Conservation (phyloP, 2,113 vertebrate genomes). For the Alaudala cheleensis region DNA sequence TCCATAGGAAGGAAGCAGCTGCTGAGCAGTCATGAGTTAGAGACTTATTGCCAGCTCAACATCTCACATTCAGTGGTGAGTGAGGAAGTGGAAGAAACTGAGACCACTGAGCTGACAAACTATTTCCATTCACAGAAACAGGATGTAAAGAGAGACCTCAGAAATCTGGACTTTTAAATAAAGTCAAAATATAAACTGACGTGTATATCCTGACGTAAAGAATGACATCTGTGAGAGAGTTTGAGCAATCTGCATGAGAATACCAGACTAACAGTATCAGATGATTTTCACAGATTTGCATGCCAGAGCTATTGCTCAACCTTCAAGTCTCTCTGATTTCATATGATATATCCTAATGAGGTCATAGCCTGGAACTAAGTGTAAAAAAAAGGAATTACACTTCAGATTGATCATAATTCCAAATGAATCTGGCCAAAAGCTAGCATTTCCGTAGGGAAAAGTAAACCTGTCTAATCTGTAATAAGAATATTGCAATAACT, state of each 20-base stretch:
- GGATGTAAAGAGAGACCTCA: slow-evolving; percentile 37
- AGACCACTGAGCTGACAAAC: not conserved
- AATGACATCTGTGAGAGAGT: slow-evolving; percentile 5
- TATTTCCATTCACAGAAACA: not conserved
- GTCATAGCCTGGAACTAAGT: not conserved
- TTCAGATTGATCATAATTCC: not conserved
- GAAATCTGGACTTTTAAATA: not conserved
- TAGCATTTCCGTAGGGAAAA: not conserved
- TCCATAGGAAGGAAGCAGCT: not conserved
- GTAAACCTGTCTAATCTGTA: not conserved
- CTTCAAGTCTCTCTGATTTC: slow-evolving; percentile 43
- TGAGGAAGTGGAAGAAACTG: slow-evolving; percentile 24
- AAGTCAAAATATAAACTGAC: slow-evolving; percentile 33
- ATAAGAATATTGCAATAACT: not conserved
- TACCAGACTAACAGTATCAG: slow-evolving; percentile 8
- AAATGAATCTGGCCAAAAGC: not conserved
- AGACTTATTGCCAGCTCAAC: not conserved
- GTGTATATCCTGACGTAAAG: slow-evolving; percentile 11
- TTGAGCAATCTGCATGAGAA: slow-evolving; percentile 9
- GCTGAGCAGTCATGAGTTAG: not conserved
- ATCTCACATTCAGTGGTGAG: not conserved
- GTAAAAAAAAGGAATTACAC: not conserved
- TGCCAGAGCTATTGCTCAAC: slow-evolving; percentile 35
- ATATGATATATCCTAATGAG: slow-evolving; percentile 17
- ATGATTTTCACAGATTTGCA: slow-evolving; percentile 30